Conservation (phyloP, 2,888 invertebrate genomes). For the Microplitis deprimator region DNA sequence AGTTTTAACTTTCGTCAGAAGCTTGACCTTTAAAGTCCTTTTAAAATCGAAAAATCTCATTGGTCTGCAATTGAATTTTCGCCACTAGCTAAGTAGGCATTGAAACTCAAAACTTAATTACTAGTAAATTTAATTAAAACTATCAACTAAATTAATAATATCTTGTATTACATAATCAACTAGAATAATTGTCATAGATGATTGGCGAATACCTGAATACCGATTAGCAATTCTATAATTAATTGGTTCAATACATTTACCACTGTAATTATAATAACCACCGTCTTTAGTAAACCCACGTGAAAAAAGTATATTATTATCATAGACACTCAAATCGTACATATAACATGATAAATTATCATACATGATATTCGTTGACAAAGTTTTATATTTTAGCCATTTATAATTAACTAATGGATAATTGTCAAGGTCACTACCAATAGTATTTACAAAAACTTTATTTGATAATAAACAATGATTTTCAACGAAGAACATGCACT, state of each 20-base stretch:
- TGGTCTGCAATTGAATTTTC: too few relatives aligned
- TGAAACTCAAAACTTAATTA: not conserved
- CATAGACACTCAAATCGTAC: not conserved
- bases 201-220: not conserved
- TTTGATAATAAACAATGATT: not conserved
- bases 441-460: not conserved
- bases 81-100: too few relatives aligned
- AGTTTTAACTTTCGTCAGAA: too few relatives aligned
- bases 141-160: not conserved
- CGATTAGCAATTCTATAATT: not conserved
- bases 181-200: not conserved
- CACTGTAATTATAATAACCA: not conserved
- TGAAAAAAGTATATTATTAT: not conserved
- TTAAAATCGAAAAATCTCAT: too few relatives aligned
- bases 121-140: not conserved
- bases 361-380: not conserved
- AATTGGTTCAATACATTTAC: not conserved
- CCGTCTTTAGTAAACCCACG: not conserved
- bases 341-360: not conserved
- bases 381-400: not conserved
- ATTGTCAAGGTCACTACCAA: not conserved
- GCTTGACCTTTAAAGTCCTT: too few relatives aligned
- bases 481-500: not conserved
- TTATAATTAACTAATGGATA: not conserved
- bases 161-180: not conserved